phyloP scores from a whole-genome alignment of 2,888 invertebrate species.

The Apodemia mormo region DNA sequence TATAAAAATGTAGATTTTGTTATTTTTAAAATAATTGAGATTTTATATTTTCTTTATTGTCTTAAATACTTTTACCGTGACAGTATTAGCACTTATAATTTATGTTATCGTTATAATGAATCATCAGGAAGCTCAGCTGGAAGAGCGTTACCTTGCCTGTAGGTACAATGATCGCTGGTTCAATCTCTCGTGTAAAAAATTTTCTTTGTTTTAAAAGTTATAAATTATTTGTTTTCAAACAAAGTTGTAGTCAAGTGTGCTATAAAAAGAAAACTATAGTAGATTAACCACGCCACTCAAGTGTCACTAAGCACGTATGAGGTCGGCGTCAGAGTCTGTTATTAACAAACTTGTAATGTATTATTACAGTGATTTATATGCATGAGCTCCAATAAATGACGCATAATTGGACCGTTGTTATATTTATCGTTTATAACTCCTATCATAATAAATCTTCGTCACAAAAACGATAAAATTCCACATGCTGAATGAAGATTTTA shows the following conservation, averaged over 20 bases:
- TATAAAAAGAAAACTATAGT: constrained; percentile 13
- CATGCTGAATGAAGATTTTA: constrained; percentile 40
- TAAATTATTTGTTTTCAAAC: constrained; percentile 31
- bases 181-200: no score
- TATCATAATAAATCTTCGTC: constrained; percentile 63
- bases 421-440: constrained; percentile 56
- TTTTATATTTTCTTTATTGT: constrained; percentile 1
- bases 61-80: no score
- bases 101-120: no score
- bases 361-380: constrained; percentile 73
- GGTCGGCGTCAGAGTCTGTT: constrained; percentile 50
- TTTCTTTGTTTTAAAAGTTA: no score
- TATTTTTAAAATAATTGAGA: constrained; percentile 36
- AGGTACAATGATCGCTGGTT: no score
- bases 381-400: constrained; percentile 68
- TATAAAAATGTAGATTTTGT: no score
- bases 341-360: constrained; percentile 53
- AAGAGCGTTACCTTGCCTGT: no score
- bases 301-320: constrained; percentile 39
- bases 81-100: no score
- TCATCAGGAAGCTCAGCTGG: no score
- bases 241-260: background rate
- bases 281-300: constrained; percentile 31
- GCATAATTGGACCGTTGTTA: constrained; percentile 66
- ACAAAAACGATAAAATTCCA: constrained; percentile 41